Evolutionary conservation across 2,113 vertebrate species (phyloP).

Genomic region (Cynocephalus volans): DNA sequence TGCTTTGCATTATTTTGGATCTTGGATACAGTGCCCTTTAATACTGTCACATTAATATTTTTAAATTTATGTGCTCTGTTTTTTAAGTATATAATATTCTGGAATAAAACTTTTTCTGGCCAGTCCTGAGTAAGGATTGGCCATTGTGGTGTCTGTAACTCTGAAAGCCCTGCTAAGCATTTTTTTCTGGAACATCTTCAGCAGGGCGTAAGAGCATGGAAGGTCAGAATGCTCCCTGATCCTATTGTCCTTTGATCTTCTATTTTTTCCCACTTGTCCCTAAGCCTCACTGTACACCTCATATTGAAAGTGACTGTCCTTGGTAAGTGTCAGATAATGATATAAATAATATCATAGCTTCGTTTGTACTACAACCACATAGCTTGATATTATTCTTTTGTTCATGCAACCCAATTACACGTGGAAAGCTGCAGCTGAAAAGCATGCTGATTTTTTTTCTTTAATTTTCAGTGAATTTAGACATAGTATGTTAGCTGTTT

Average conservation of each 20-base stretch:
- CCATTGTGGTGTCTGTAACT: neutral
- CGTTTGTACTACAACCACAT: neutral
- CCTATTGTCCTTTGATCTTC: neutral
- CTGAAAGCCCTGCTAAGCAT: rapidly evolving
- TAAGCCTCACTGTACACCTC: neutral
- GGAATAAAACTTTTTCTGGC: neutral
- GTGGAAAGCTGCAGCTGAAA: neutral
- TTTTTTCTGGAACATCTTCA: neutral
- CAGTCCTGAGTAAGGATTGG: neutral
- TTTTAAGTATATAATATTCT: neutral
- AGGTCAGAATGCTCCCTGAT: rapidly evolving
- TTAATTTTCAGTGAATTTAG: neutral
- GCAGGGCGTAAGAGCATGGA: rapidly evolving
- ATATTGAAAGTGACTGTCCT: neutral
- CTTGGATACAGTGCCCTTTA: neutral
- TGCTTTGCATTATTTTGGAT: neutral
- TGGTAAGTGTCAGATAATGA: neutral
- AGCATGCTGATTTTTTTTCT: neutral
- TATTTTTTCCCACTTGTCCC: neutral
- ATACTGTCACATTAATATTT: neutral
- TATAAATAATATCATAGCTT: neutral
- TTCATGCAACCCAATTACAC: neutral
- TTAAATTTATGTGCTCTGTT: neutral
- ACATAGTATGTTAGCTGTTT: neutral
- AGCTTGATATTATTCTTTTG: neutral